A percentile compares a stretch with the other conserved stretches of the same genome.
These are phyloP conservation scores for Pyrrhosoma nymphula DNA, from an alignment of 2,888 invertebrate species.

Conservation along the genomic window DNA sequence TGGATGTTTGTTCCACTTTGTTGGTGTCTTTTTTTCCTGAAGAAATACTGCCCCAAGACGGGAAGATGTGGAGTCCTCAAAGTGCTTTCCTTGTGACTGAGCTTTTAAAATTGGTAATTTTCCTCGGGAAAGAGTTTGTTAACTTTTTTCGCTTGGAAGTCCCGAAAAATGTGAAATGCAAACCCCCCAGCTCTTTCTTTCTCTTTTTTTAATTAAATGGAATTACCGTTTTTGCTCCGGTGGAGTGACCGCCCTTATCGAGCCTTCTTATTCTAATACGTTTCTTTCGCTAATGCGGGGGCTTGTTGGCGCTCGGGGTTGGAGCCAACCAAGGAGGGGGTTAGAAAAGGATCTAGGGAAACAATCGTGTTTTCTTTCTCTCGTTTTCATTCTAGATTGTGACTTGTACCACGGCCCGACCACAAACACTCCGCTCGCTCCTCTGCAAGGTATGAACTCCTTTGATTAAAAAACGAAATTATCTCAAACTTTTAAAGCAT, in stretches of 20 bases:
- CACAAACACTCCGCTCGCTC: neutral
- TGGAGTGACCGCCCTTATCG: neutral
- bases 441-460: neutral
- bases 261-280: neutral
- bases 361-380: neutral
- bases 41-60: neutral
- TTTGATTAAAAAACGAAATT: no score
- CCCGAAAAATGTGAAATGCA: neutral
- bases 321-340: neutral
- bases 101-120: constrained; percentile 10
- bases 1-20: neutral
- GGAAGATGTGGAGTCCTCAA: neutral
- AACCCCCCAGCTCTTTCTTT: neutral
- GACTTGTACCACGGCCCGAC: neutral
- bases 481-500: no score
- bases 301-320: neutral
- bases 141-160: neutral
- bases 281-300: neutral
- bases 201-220: neutral
- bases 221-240: neutral
- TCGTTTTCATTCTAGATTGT: neutral
- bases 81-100: neutral
- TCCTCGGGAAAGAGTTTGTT: neutral
- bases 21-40: neutral
- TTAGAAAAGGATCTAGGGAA: neutral